phyloP scores from a whole-genome alignment of 2,797 vertebrate species.

The Molothrus ater region DNA sequence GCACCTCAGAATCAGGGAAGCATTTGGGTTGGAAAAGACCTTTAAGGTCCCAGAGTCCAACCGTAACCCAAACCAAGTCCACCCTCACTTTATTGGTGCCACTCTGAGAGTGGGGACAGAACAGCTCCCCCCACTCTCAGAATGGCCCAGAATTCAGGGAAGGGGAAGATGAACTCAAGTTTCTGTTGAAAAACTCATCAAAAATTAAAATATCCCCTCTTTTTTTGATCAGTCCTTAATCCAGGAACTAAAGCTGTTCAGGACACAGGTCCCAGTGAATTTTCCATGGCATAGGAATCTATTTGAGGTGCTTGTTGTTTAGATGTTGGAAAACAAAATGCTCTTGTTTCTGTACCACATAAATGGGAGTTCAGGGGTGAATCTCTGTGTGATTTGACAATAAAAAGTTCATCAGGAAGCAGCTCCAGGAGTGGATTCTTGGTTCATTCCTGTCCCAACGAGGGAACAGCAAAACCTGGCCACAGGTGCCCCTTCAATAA shows the following conservation, averaged over 20 bases:
- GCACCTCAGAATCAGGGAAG: not conserved
- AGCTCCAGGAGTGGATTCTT: not conserved
- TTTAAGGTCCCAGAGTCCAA: no score
- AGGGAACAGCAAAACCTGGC: not conserved
- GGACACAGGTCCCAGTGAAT: not conserved
- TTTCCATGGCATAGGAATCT: not conserved
- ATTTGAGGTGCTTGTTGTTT: fast-evolving
- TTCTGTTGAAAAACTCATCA: not conserved
- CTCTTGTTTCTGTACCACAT: fast-evolving
- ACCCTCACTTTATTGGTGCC: not conserved
- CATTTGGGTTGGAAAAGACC: not conserved
- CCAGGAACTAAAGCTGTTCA: not conserved
- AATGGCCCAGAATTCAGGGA: not conserved
- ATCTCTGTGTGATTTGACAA: not conserved
- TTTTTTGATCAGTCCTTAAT: not conserved
- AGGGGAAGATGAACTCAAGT: not conserved
- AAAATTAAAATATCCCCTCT: not conserved
- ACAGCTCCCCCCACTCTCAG: not conserved
- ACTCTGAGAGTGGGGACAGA: not conserved
- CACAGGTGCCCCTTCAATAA: not conserved
- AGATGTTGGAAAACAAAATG: not conserved
- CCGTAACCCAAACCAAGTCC: fast-evolving
- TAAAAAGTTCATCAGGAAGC: not conserved
- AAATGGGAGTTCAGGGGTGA: not conserved
- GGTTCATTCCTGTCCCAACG: not conserved